A percentile compares a stretch with the other conserved stretches of the same genome.
These are phyloP conservation scores for Aphidoletes aphidimyza DNA, from an alignment of 2,888 invertebrate genomes.

Conservation along the genomic window DNA sequence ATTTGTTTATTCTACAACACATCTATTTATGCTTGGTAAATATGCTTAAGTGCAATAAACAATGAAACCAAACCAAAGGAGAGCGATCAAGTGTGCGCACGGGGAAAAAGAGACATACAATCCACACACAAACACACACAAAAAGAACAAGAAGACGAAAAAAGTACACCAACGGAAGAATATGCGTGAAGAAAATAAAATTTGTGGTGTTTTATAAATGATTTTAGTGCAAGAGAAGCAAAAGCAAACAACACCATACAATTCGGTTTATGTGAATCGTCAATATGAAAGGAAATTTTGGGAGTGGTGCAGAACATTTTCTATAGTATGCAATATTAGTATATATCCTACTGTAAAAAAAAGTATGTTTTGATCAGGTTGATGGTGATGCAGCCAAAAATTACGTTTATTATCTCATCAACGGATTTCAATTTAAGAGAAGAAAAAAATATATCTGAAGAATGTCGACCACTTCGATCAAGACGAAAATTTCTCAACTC, in stretches of 20 bases:
- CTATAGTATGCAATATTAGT: no score
- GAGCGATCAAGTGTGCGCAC: no score
- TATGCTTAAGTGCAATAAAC: slow-evolving; percentile 50
- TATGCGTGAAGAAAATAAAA: background rate
- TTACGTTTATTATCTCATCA: background rate
- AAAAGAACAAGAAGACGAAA: background rate
- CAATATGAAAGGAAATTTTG: background rate
- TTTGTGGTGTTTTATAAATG: background rate
- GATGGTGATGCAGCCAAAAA: background rate
- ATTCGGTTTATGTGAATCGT: background rate
- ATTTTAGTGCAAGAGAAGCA: background rate
- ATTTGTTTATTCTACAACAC: slow-evolving; percentile 53
- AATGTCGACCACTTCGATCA: background rate
- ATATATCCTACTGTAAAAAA: no score
- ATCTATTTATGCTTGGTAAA: slow-evolving; percentile 53
- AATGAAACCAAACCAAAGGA: background rate
- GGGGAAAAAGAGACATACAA: background rate
- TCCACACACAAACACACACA: background rate
- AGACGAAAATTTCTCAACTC: background rate
- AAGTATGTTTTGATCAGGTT: background rate
- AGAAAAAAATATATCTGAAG: no score
- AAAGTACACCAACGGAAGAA: background rate
- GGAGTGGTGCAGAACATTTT: background rate
- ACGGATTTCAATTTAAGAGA: no score
- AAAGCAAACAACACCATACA: background rate